Evolutionary conservation across 2,797 vertebrate genomes (phyloP).

Genomic region (Yasuhikotakia modesta): DNA sequence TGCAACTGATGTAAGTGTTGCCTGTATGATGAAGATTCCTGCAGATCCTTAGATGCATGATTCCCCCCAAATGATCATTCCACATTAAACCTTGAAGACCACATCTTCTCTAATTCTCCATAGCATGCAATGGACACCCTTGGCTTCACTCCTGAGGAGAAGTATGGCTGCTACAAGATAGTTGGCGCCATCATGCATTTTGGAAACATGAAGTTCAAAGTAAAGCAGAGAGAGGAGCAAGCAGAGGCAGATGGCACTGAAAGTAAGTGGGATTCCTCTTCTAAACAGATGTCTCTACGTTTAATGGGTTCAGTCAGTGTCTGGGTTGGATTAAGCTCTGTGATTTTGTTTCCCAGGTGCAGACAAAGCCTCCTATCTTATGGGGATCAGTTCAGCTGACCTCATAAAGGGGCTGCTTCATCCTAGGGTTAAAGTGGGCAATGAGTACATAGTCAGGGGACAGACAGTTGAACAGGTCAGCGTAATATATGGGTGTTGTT

Average conservation of each 20-base stretch:
- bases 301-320: neutral
- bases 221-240: constrained; percentile 91
- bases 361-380: constrained; percentile 92
- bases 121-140: constrained; percentile 94
- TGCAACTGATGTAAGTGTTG: constrained; percentile 83
- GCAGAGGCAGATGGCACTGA: constrained; percentile 92
- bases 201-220: constrained; percentile 98
- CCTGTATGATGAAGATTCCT: neutral
- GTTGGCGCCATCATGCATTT: constrained; percentile 95
- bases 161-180: constrained; percentile 90
- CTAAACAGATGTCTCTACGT: neutral
- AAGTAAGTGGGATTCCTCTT: constrained; percentile 74
- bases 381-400: constrained; percentile 91
- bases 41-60: neutral
- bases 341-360: constrained; percentile 76
- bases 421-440: constrained; percentile 91
- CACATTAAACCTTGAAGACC: neutral
- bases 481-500: neutral
- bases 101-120: neutral
- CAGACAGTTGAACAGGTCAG: constrained; percentile 93
- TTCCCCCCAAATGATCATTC: neutral
- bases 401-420: constrained; percentile 92
- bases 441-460: constrained; percentile 89
- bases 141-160: constrained; percentile 90
- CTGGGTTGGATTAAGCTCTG: neutral